Percentiles rank a stretch among this genome's conserved stretches.
These are phyloP conservation scores for Chaetops frenatus DNA, from an alignment of 2,113 vertebrate species.

Conservation along the genomic window DNA sequence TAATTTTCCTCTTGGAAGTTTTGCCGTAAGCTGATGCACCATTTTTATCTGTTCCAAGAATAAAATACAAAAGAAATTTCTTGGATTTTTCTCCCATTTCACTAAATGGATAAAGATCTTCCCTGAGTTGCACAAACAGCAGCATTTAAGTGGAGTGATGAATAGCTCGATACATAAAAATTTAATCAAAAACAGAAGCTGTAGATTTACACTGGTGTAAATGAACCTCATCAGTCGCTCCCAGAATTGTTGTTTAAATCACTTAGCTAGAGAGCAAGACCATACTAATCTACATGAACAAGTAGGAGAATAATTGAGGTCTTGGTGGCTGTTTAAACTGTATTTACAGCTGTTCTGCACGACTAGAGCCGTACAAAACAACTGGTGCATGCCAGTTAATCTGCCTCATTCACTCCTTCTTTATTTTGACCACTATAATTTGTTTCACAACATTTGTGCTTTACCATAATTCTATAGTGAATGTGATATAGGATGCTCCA, in stretches of 20 bases:
- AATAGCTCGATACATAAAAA: background rate
- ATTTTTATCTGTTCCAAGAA: background rate
- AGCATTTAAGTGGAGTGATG: background rate
- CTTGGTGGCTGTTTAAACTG: background rate
- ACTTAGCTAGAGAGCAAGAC: background rate
- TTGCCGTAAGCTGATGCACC: background rate
- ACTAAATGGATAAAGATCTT: background rate
- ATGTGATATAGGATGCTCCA: background rate
- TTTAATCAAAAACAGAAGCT: background rate
- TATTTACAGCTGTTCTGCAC: constrained; percentile 13
- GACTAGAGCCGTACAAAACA: background rate
- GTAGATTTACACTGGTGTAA: background rate
- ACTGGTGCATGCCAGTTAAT: background rate
- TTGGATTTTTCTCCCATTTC: background rate
- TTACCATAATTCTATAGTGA: background rate
- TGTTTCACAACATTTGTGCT: background rate
- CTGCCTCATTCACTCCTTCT: background rate
- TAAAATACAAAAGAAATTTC: background rate
- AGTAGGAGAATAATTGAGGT: constrained; percentile 6
- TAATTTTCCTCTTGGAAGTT: background rate
- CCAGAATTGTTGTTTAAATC: background rate
- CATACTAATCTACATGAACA: background rate
- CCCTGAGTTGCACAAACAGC: background rate
- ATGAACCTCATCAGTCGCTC: background rate
- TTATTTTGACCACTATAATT: constrained; percentile 21